A percentile compares a stretch with the other conserved stretches of the same genome.
phyloP scores from a whole-genome alignment of 2,888 invertebrate species.

The Drosophila mimetica region DNA sequence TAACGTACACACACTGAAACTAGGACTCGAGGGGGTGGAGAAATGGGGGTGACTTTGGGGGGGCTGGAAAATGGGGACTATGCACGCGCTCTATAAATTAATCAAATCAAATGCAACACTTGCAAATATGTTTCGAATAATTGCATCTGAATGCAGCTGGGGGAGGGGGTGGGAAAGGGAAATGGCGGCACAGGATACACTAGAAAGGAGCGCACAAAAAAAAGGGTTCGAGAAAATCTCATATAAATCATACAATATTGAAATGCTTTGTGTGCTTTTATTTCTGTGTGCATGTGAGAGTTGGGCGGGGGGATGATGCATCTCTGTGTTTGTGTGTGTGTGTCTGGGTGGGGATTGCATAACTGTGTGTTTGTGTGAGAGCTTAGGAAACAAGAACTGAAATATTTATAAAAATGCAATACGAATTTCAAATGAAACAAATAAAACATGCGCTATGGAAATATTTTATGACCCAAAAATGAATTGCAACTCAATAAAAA shows the following conservation, averaged over 20 bases:
- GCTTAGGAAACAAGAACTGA: slow-evolving; percentile 54
- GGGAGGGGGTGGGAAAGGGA: slow-evolving; percentile 1
- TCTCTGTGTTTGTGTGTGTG: slow-evolving; percentile 3
- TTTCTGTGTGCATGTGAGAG: slow-evolving; percentile 6
- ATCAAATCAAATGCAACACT: slow-evolving; percentile 66
- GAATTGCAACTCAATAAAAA: slow-evolving; percentile 64
- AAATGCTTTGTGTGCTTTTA: slow-evolving; percentile 39
- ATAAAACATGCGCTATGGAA: slow-evolving; percentile 62
- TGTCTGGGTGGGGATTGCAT: slow-evolving; percentile 5
- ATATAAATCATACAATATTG: slow-evolving; percentile 58
- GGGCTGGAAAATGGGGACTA: slow-evolving; percentile 2
- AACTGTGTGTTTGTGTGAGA: slow-evolving; percentile 16
- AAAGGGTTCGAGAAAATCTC: slow-evolving; percentile 40
- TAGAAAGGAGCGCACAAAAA: slow-evolving; percentile 36
- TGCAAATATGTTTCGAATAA: slow-evolving; percentile 56
- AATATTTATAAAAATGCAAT: slow-evolving; percentile 68
- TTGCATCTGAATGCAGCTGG: slow-evolving; percentile 44
- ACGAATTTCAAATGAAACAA: slow-evolving; percentile 56
- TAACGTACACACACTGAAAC: slow-evolving; percentile 39
- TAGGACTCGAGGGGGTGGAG: slow-evolving; percentile 8
- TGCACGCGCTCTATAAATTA: slow-evolving; percentile 62
- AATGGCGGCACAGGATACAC: slow-evolving; percentile 9
- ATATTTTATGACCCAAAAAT: slow-evolving; percentile 52
- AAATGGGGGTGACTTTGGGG: background rate
- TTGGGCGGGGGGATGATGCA: slow-evolving; percentile 12